Evolutionary conservation across 2,113 vertebrate genomes (phyloP), one percentile per base, ranked within the genome.

Genomic region (Machaerirhynchus nigripectus): DNA sequence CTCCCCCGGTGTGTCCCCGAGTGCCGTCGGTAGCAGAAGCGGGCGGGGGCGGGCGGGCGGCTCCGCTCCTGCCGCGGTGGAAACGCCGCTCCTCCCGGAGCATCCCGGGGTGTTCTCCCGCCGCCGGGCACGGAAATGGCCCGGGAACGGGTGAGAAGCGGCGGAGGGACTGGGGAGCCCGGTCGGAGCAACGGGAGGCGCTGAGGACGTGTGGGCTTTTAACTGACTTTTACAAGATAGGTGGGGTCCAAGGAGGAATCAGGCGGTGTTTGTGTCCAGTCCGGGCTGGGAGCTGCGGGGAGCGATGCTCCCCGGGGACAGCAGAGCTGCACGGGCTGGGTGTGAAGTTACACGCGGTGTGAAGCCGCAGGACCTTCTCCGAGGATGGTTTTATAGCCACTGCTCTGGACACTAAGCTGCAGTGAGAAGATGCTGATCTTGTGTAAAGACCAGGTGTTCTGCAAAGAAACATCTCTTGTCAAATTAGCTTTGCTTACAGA

Each of bases 311-410:
- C 64, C 40, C 6, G 0, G 56, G 42, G 39, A 7, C 19, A 3
- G 47, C 21, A 4, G 14, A 11, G 19, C 39, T 23, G 37, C 26
- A 0, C 6, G 37, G 65, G 24, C 2, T 28, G 50, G 11, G 19
- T 30, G 74, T 52, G 79, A 26, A 35, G 27, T n/a, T 28, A 24
- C 6, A 5, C 3, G 27, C 12, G 13, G 14, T 8, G 42, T 8
- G 67, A 21, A 67, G 40, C 33, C 42, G 13, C 40, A 21, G 31
- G 33, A 60, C 15, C 12, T 12, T 40, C 67, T 20, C n/a, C 2
- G 3, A 47, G n/a, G 26, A 9, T 70, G 56, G 1, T 35, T 76
- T 63, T 63, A 0, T 7, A 59, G 61, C 33, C 15, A 0, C 10
- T 9, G 3, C 9, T 31, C 11, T 49, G 26, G 2, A n/a, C 20